Conservation (phyloP, 1,140 invertebrate genomes). For the Ips nitidus region DNA sequence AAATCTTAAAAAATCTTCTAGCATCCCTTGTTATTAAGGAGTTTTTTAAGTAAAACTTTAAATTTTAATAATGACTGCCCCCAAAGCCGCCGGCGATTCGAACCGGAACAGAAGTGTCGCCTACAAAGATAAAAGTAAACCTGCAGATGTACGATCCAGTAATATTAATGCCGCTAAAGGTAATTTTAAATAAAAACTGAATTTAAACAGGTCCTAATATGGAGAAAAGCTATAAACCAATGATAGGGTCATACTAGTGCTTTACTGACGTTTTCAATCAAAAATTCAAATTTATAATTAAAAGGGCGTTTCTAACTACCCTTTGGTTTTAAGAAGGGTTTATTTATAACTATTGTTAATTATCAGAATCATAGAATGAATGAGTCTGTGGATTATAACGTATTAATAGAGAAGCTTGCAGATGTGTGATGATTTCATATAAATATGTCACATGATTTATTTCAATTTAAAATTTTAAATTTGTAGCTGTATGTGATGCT, state of each 20-base stretch:
- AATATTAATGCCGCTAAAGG: constrained; percentile 99
- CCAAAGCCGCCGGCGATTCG: constrained; percentile 49
- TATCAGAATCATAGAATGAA: too few relatives aligned
- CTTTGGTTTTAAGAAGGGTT: not conserved
- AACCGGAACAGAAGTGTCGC: constrained; percentile 52
- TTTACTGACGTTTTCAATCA: too few relatives aligned
- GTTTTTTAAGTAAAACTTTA: not conserved
- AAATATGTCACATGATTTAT: too few relatives aligned
- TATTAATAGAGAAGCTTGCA: too few relatives aligned
- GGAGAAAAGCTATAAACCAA: not conserved
- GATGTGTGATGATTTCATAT: too few relatives aligned
- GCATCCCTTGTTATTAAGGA: too few relatives aligned
- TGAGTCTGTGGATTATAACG: too few relatives aligned
- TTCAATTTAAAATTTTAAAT: too few relatives aligned
- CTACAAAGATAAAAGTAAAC: constrained; percentile 92
- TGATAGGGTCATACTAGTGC: not conserved
- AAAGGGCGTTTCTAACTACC: not conserved
- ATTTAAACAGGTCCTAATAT: not conserved
- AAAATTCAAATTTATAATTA: not conserved
- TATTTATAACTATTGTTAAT: not conserved
- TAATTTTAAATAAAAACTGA: constrained; percentile 51
- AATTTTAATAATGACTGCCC: constrained; percentile 50
- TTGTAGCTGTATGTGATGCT: constrained; percentile 96
- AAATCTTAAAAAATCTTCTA: too few relatives aligned
- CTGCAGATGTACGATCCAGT: constrained; percentile 88